Evolutionary conservation across 2,113 vertebrate genomes (phyloP), one percentile per base, ranked within the genome.

Genomic region (Abramis brama): DNA sequence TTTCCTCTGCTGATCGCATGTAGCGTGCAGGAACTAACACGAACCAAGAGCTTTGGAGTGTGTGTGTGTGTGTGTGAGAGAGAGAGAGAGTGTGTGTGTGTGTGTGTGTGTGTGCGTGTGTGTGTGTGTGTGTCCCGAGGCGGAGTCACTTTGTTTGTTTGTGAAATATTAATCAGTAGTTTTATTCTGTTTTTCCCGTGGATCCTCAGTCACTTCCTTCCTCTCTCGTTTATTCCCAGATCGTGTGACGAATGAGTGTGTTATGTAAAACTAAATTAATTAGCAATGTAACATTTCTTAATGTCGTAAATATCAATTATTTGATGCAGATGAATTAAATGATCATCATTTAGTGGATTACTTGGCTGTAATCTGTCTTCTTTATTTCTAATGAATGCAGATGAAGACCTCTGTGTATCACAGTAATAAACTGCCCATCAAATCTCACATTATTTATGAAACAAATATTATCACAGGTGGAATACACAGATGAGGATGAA

Each of bases 231-330:
- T 75, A 76, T 59, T 75, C n/a, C 36, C n/a, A 43, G 25, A 27
- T 55, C 75, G 60, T 39, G 75, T 85, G 84, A 88, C 5, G 78
- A 89, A 85, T 87, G 91, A 87, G 87, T 92, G n/a, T n/a, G 3
- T 75, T 76, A 52, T 15, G 25, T 30, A 19, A 27, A 76, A 76
- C 47, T 76, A 76, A 76, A 76, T 76, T 25, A 52, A 76, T 76
- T 76, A 52, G 47, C 12, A 4, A 76, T 52, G 74, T 52, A 52
- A 76, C 25, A 76, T 50, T 52, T 50, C 47, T 39, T 70, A 39
- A 39, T 19, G 45, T 76, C 47, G 19, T 76, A 52, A 50, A 52
- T 76, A 76, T 30, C 12, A 76, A 19, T 52, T 76, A 30, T 52
- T 50, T 12, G 17, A 50, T 52, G 45, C 74, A 30, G 45, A 52